phyloP scores from a whole-genome alignment of 2,113 vertebrate species.

The Apus apus region DNA sequence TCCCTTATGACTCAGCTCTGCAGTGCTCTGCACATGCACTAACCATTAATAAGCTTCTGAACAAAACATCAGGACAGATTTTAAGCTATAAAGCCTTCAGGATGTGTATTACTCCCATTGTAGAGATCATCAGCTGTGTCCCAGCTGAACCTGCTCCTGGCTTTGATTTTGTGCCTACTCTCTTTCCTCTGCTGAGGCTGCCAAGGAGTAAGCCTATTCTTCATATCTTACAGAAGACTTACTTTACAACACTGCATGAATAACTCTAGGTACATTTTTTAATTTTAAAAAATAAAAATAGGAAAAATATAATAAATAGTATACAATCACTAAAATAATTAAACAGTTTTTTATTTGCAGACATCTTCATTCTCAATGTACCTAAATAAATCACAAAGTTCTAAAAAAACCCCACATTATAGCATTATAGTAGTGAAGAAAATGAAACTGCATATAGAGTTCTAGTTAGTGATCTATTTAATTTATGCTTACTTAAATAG shows the following conservation, averaged over 20 bases:
- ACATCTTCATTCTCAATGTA: background rate
- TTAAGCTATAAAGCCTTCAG: background rate
- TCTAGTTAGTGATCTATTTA: background rate
- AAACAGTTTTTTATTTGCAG: background rate
- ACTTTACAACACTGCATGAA: background rate
- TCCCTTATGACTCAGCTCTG: slow-evolving; percentile 21
- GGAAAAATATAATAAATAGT: background rate
- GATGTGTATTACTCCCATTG: background rate
- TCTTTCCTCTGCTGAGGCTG: background rate
- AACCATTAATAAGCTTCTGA: background rate
- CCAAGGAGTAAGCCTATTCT: background rate
- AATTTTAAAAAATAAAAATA: background rate
- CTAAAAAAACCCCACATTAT: background rate
- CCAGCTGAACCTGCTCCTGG: background rate
- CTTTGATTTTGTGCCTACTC: background rate
- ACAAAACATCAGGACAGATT: background rate
- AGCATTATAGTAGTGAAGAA: background rate
- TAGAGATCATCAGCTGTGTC: background rate
- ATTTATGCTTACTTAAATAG: background rate
- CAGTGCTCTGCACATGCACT: background rate
- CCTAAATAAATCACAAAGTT: background rate
- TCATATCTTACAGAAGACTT: background rate
- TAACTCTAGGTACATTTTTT: background rate
- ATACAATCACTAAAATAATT: background rate
- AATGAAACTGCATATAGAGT: background rate